Evolutionary conservation across 2,113 vertebrate species (phyloP).

Genomic region (Vulpes ferrilata): DNA sequence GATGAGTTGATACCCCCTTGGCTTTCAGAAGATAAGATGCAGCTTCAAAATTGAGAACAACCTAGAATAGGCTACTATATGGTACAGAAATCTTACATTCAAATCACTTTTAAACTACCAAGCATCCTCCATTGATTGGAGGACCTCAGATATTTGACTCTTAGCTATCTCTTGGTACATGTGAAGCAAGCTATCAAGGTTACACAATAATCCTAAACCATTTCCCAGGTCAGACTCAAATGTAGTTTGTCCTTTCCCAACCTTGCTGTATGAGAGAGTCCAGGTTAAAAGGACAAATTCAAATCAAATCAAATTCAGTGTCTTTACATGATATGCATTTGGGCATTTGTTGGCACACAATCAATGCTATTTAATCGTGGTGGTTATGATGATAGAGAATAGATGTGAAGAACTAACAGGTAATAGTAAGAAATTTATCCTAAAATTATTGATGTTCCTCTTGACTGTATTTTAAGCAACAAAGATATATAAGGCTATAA

Average conservation of each 20-base stretch:
- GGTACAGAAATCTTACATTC: background rate
- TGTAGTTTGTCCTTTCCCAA: background rate
- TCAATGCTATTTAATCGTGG: background rate
- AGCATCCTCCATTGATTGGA: background rate
- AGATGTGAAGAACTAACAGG: background rate
- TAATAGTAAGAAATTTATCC: conserved; percentile 42
- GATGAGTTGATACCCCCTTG: background rate
- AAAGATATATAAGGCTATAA: background rate
- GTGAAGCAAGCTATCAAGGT: background rate
- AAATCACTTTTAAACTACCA: background rate
- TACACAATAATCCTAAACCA: background rate
- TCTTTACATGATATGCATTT: background rate
- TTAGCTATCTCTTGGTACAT: background rate
- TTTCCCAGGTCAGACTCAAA: background rate
- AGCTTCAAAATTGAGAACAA: background rate
- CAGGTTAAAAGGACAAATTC: background rate
- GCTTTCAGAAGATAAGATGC: background rate
- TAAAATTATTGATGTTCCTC: background rate
- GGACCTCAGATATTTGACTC: background rate
- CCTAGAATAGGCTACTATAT: background rate
- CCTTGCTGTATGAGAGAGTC: background rate
- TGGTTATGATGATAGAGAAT: background rate
- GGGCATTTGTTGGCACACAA: background rate
- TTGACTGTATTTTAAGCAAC: background rate
- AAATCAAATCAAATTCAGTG: background rate